These are phyloP conservation scores for Pyrocephalus nanus DNA, from an alignment of 2,797 vertebrate species.

Conservation along the genomic window DNA sequence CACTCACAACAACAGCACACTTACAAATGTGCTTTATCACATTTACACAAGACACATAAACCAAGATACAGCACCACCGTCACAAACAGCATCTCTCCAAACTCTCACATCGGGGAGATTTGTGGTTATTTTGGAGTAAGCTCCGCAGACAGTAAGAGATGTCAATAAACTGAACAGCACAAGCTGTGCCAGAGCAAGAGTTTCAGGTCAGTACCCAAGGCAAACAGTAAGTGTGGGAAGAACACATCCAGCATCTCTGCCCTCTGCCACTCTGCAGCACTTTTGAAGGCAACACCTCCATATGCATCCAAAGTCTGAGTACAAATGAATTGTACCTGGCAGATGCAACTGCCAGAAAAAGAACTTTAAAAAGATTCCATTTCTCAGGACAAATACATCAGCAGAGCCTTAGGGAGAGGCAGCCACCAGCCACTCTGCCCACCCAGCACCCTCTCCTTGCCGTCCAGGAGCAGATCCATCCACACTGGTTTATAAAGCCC, in stretches of 20 bases:
- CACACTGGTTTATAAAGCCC: not conserved
- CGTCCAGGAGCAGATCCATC: not conserved
- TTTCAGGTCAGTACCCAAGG: not conserved
- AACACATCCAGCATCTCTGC: not conserved
- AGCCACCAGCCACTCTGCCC: not conserved
- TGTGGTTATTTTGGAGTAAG: not conserved
- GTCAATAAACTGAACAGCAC: not conserved
- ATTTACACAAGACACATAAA: fast-evolving
- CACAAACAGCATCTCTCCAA: not conserved
- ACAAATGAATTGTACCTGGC: not conserved
- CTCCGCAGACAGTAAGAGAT: not conserved
- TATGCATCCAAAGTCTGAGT: not conserved
- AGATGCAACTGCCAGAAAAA: not conserved
- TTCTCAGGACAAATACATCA: not conserved
- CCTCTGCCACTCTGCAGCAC: not conserved
- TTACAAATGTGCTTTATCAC: not conserved
- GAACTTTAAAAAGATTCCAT: not conserved
- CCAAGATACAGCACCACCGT: not conserved
- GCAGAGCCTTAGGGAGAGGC: not conserved
- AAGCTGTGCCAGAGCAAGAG: not conserved
- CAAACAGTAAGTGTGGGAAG: not conserved
- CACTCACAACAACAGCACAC: not conserved
- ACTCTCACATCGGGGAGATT: not conserved
- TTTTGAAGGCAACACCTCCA: not conserved
- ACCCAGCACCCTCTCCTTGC: not conserved